Conservation (phyloP, 2,888 invertebrate genomes). For the Diaphora mendica region DNA sequence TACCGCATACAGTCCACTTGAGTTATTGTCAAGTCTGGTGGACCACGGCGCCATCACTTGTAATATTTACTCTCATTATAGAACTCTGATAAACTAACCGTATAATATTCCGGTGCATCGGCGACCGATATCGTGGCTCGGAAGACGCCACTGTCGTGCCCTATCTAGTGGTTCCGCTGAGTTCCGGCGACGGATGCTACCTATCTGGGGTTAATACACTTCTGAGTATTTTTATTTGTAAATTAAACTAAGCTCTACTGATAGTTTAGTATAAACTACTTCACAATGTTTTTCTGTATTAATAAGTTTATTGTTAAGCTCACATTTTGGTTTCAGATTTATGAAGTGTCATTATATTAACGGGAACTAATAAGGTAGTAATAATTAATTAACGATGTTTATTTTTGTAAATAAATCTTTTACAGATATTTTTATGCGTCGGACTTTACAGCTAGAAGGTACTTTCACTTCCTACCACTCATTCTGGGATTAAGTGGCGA, state of each 20-base stretch:
- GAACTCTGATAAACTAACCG: neutral
- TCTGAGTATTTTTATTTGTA: slow-evolving; percentile 2
- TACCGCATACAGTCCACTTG: too few relatives aligned
- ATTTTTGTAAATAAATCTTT: too few relatives aligned
- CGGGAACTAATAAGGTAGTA: too few relatives aligned
- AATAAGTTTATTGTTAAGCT: neutral
- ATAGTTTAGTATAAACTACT: neutral
- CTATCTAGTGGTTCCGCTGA: slow-evolving; percentile 15
- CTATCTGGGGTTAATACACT: slow-evolving; percentile 12
- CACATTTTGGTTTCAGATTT: neutral
- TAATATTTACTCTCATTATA: neutral
- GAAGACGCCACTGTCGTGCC: neutral
- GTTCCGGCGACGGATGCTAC: slow-evolving; percentile 9
- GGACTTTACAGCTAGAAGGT: too few relatives aligned
- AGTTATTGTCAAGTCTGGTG: too few relatives aligned
- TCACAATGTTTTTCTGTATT: neutral
- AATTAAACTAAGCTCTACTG: neutral
- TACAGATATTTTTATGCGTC: too few relatives aligned
- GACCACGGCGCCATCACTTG: too few relatives aligned
- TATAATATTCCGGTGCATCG: neutral
- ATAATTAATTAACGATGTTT: too few relatives aligned
- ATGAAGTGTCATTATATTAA: too few relatives aligned
- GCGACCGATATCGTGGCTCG: slow-evolving; percentile 13
- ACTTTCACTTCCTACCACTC: too few relatives aligned
- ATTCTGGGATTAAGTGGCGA: too few relatives aligned